A percentile compares a stretch with the other conserved stretches of the same genome.
Evolutionary conservation across 2,113 vertebrate genomes (phyloP).

Genomic region (Zosterops lateralis): DNA sequence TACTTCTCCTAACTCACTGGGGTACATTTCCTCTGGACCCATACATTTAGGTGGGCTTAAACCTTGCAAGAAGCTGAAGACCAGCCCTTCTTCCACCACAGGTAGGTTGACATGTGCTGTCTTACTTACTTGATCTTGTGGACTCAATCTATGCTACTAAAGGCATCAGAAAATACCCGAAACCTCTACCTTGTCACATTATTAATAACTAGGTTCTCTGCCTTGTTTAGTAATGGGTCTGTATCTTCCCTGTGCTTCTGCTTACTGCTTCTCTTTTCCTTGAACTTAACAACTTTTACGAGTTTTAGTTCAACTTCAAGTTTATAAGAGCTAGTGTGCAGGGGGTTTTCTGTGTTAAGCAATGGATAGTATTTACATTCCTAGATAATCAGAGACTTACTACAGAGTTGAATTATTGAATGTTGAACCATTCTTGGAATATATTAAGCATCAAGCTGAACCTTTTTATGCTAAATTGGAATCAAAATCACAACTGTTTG

Average conservation of each 20-base stretch:
- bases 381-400: not conserved
- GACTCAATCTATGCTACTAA: not conserved
- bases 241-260: not conserved
- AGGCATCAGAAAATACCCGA: not conserved
- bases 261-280: not conserved
- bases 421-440: not conserved
- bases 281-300: not conserved
- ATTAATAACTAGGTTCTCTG: not conserved
- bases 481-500: not conserved
- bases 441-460: not conserved
- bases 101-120: not conserved
- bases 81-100: not conserved
- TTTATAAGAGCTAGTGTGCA: not conserved
- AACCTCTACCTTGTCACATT: not conserved
- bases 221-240: not conserved
- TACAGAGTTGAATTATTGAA: not conserved
- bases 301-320: not conserved
- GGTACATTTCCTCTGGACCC: not conserved
- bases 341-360: not conserved
- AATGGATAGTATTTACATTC: not conserved
- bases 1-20: not conserved
- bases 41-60: not conserved
- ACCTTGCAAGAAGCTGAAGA: not conserved
- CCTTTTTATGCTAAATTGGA: not conserved
- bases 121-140: not conserved